Base-by-base conservation (phyloP, 2,113 vertebrate genomes). In the Symphodus melops region DNA sequence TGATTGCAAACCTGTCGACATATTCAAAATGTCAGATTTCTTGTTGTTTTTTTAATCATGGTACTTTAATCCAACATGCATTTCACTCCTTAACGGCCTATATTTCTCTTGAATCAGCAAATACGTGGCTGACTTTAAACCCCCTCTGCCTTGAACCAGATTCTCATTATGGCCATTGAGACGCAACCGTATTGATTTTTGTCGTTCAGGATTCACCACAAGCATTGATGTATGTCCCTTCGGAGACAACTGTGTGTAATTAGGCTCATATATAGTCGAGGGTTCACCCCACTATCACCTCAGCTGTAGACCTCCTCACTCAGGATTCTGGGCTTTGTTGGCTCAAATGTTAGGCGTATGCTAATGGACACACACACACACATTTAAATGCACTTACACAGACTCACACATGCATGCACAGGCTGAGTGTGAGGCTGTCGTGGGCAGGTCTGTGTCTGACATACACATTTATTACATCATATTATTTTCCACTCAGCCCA, bases 401-500 rank as follows among this genome's bases (percentile, higher is more conserved):
- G 8, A 55, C 61, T 33, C 36, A 46, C 48, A 37, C 46, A 56
- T 16, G n/a, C 41, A 53, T 25, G 25, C 56, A 76, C 49, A 57
- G 46, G 68, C 55, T 67, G 60, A 16, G 33, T 25, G 75, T n/a
- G n/a, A n/a, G 25, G 65, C 60, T 65, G 56, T 76, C 4, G 49
- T 56, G 75, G 78, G 68, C 77, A 72, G 68, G 72, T 75, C 72
- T 68, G 76, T 64, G 62, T 76, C 83, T 83, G 85, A 88, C 87
- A 85, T 76, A 39, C 73, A 51, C 68, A 60, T 91, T 88, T 83
- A 84, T 89, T 84, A 86, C 83, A 76, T 88, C 87, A 89, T 87
- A 72, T 75, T 86, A 88, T 88, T 91, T 90, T 88, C 88, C 86
- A 73, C 74, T 87, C 81, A 79, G 78, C 69, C 82, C 75, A 81